Percentiles rank a stretch among this genome's conserved stretches.
These are phyloP conservation scores for Hypomecis punctinalis DNA, from an alignment of 2,888 invertebrate species.

Conservation along the genomic window DNA sequence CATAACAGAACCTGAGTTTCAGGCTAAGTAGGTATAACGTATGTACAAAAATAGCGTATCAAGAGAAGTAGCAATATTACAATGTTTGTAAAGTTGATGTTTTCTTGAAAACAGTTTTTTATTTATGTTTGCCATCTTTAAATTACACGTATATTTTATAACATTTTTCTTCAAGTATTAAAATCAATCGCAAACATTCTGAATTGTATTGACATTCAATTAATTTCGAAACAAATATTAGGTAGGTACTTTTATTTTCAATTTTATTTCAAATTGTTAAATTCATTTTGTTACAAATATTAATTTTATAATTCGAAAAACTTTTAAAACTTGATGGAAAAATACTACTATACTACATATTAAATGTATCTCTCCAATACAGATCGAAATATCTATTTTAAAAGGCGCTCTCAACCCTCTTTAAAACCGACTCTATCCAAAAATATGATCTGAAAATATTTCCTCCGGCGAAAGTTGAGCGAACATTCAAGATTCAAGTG, in stretches of 20 bases:
- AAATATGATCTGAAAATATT: constrained; percentile 29
- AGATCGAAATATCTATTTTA: not conserved
- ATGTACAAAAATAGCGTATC: no score
- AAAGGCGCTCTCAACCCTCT: constrained; percentile 11
- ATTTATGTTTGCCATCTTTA: no score
- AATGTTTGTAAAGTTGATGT: no score
- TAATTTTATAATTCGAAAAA: not conserved
- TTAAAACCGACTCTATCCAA: constrained; percentile 14
- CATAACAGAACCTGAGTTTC: no score
- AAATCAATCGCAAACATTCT: not conserved
- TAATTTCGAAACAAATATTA: not conserved
- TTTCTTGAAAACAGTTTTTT: no score
- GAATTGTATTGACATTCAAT: constrained; percentile 1
- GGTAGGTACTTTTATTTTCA: no score
- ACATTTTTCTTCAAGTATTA: no score
- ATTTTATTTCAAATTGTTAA: no score
- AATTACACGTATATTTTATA: no score
- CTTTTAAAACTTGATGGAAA: not conserved
- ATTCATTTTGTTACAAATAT: no score
- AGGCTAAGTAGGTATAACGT: no score
- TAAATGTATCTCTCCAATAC: not conserved
- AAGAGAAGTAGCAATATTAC: no score
- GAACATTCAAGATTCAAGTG: constrained; percentile 31
- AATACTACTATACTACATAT: not conserved
- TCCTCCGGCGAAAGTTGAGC: constrained; percentile 25